Conservation (phyloP, 2,888 invertebrate genomes). For the Deilephila porcellus region DNA sequence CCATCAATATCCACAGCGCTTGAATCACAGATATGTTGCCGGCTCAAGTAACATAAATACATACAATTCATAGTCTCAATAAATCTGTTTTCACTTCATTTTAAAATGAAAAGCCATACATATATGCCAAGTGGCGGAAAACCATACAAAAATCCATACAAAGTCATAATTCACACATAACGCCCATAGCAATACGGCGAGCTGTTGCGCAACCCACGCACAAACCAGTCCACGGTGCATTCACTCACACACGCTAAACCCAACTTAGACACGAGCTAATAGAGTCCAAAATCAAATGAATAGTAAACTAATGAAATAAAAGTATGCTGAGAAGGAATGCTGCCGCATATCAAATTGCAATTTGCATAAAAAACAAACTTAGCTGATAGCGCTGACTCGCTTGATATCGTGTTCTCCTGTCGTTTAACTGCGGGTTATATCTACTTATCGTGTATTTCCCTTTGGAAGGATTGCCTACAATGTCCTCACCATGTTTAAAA, state of each 20-base stretch:
- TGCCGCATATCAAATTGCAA: conserved; percentile 24
- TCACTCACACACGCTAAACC: not conserved
- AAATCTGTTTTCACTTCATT: too few relatives aligned
- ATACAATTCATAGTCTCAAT: too few relatives aligned
- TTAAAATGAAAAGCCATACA: too few relatives aligned
- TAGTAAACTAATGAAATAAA: conserved; percentile 5
- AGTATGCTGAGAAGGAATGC: conserved; percentile 22
- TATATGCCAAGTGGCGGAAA: too few relatives aligned
- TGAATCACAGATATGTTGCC: too few relatives aligned
- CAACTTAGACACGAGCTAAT: not conserved
- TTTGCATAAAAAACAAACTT: conserved; percentile 21
- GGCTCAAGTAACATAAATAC: too few relatives aligned
- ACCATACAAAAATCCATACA: conserved; percentile 5
- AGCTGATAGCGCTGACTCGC: not conserved
- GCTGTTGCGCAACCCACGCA: conserved; percentile 18
- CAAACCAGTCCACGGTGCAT: conserved; percentile 18
- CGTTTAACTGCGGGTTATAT: not conserved
- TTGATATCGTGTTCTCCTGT: not conserved
- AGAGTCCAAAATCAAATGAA: not conserved
- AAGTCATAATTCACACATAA: conserved; percentile 18
- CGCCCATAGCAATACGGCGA: conserved; percentile 8
- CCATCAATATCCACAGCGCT: too few relatives aligned
- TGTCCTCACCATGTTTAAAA: too few relatives aligned
- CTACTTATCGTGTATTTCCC: too few relatives aligned
- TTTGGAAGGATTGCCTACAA: too few relatives aligned